phyloP scores from a whole-genome alignment of 2,888 invertebrate species.

The Metallyticus violacea region DNA sequence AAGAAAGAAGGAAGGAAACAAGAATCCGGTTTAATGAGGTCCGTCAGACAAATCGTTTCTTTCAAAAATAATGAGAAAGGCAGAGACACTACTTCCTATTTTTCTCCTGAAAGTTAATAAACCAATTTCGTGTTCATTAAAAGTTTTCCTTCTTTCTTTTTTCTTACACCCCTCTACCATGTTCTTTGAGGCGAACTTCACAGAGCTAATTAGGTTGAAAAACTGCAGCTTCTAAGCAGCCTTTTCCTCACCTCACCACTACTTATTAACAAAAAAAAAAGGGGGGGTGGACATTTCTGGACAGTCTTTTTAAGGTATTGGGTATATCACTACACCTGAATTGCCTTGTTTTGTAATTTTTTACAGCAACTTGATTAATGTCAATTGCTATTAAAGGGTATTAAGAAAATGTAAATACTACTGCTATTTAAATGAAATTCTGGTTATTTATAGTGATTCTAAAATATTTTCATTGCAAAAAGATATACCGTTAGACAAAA shows the following conservation, averaged over 20 bases:
- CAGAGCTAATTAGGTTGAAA: background rate
- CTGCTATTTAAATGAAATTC: no score
- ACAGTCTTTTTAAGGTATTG: background rate
- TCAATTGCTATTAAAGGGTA: no score
- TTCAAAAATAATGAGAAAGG: background rate
- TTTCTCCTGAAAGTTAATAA: background rate
- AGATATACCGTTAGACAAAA: no score
- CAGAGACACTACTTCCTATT: background rate
- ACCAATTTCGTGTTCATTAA: constrained; percentile 11
- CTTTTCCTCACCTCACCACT: background rate
- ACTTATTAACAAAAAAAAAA: no score
- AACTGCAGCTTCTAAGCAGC: background rate
- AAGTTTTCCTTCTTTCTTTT: background rate
- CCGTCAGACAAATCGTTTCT: background rate
- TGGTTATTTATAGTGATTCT: no score
- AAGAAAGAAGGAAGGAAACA: no score
- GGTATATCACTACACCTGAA: background rate
- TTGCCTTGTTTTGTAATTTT: background rate
- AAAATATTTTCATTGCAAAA: no score
- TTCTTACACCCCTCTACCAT: background rate
- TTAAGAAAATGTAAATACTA: no score
- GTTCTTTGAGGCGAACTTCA: background rate
- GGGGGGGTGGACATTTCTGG: no score
- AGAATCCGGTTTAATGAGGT: background rate
- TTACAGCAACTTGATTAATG: no score